Percentiles rank a stretch among this genome's conserved stretches.
phyloP scores from a whole-genome alignment of 2,888 invertebrate species.

The Cinara cedri region DNA sequence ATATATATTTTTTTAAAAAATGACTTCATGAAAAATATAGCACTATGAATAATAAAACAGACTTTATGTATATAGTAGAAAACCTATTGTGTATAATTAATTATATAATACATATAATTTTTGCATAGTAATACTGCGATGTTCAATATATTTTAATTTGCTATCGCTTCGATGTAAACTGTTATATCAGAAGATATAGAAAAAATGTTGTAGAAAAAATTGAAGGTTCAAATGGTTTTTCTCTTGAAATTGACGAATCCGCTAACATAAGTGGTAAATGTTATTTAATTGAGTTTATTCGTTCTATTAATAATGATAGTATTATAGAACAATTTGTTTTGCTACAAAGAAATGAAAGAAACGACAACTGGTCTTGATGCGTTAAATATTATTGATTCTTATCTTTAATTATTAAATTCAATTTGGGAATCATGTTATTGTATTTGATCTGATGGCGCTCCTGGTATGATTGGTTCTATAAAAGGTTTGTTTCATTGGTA shows the following conservation, averaged over 20 bases:
- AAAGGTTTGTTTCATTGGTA: conserved; percentile 1
- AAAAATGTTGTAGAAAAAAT: too few relatives aligned
- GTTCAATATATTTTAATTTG: background rate
- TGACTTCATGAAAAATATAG: background rate
- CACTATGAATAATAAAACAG: background rate
- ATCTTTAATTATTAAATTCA: conserved; percentile 15
- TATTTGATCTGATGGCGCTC: conserved; percentile 1
- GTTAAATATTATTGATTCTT: conserved; percentile 54
- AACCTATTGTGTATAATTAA: background rate
- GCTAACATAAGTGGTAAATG: conserved; percentile 57
- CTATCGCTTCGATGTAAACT: background rate
- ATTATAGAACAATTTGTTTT: conserved; percentile 58
- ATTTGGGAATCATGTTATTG: background rate
- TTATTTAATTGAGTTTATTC: conserved; percentile 58
- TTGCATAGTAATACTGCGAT: background rate
- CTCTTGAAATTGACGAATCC: conserved; percentile 57
- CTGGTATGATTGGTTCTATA: conserved; percentile 5
- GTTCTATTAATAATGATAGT: conserved; percentile 58
- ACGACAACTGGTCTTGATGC: conserved; percentile 58
- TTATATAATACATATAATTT: background rate
- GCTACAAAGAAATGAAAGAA: conserved; percentile 58
- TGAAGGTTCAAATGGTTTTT: conserved; percentile 49
- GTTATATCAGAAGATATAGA: conserved; percentile 13
- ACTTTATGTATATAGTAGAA: too few relatives aligned
- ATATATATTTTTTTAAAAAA: conserved; percentile 1